Evolutionary conservation across 1,140 invertebrate species (phyloP).

Genomic region (Sarcophaga peregrina): DNA sequence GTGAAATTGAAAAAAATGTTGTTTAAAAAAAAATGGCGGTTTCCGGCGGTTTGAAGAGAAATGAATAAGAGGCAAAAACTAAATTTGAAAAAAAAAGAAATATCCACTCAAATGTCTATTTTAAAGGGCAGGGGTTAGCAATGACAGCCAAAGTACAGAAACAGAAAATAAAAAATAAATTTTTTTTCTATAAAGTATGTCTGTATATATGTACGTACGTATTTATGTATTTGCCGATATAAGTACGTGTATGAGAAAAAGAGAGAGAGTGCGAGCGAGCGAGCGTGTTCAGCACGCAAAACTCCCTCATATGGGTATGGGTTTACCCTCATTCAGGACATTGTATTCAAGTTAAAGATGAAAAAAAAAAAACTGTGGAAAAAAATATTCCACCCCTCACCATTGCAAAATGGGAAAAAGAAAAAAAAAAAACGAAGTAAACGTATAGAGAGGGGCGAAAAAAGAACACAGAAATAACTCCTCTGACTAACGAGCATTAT

Average conservation of each 20-base stretch:
- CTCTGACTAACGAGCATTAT: slow-evolving; percentile 37
- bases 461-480: not conserved
- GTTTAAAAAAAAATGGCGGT: slow-evolving; percentile 37
- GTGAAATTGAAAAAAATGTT: slow-evolving; percentile 33
- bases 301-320: slow-evolving; percentile 32
- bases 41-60: slow-evolving; percentile 33
- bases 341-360: not conserved
- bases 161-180: not conserved
- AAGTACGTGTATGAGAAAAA: not conserved
- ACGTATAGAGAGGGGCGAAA: not conserved
- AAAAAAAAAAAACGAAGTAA: slow-evolving; percentile 5
- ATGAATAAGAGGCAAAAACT: not conserved
- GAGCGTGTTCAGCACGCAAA: not conserved
- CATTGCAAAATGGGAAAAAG: not conserved
- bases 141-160: slow-evolving; percentile 33
- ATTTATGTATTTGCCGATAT: not conserved
- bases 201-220: not conserved
- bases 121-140: slow-evolving; percentile 32
- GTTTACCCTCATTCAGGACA: slow-evolving; percentile 41
- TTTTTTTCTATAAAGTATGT: not conserved
- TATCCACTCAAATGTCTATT: not conserved
- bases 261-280: not conserved
- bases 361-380: slow-evolving; percentile 3
- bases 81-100: not conserved
- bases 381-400: slow-evolving; percentile 9